Evolutionary conservation across 1,140 invertebrate species (phyloP), one percentile per base, ranked within the genome.

Genomic region (Liolophura sinensis): DNA sequence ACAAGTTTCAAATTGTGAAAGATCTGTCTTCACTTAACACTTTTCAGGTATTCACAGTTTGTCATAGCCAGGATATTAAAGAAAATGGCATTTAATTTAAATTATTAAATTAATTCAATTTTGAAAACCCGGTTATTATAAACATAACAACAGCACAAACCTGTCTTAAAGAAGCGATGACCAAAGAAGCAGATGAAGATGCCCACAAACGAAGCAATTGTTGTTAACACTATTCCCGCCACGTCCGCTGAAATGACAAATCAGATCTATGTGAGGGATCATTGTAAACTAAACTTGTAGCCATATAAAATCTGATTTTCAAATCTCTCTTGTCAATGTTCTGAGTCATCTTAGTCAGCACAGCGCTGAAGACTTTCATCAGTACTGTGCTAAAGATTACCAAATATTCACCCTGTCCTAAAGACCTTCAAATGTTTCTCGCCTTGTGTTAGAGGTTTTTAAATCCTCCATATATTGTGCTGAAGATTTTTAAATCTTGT

Each of bases 121-220:
- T n/a, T n/a, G n/a, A n/a, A n/a, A n/a, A n/a, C n/a, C n/a, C n/a
- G n/a, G n/a, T n/a, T n/a, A n/a, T n/a, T n/a, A n/a, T n/a, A n/a
- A n/a, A n/a, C n/a, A n/a, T n/a, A n/a, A n/a, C n/a, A 24, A 3
- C 51, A 18, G 18, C 60, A 67, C 46, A 50, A 60, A 77, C 72
- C 71, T 67, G 67, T 75, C 73, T 87, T 88, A 73, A 90, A 89
- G 77, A 88, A 89, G 20, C 84, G 82, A 72, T 90, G 90, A 9
- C 90, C 90, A 51, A 87, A 82, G 73, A 88, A 86, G 64, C 87
- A 87, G 0, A 88, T 67, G 64, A 90, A 87, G 0, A 89, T 14
- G 4, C 90, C 90, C 47, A 88, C 62, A 70, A 91, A 86, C 14
- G 90, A 67, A 9, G 88, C 72, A 1, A 85, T 63, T 0, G 85